Base-by-base conservation (phyloP, 2,888 invertebrate species). In the Parthenolecanium corni region DNA sequence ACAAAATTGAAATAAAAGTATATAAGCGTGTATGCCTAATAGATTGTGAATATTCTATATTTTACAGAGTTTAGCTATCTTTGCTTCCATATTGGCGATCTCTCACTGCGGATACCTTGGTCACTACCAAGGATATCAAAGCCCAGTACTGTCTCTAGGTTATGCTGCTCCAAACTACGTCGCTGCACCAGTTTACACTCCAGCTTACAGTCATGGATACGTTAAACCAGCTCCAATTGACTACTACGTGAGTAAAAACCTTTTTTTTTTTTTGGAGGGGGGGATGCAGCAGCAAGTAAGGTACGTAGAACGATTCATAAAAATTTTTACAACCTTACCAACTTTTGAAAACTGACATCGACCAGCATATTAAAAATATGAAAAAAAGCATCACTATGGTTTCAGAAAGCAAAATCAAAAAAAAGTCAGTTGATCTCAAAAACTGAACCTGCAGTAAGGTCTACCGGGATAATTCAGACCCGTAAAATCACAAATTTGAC, bases 171-270 rank as follows among this genome's bases (percentile, higher is more conserved):
- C 67, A 52, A 68, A 65, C 46, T 67, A 64, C 57, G 67, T 68
- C 54, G 68, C 67, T 56, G 68, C 66, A 64, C 69, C 69, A 67
- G 68, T 69, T 49, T 64, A 64, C 53, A 61, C 64, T 40, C 65
- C 66, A 18, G 56, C 65, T 14, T 66, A 65, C 53, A 56, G 54
- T 21, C 66, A 64, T 24, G 64, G 61, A 47, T 65, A 65, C 49
- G 54, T 58, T 31, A 66, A 66, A 57, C 54, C 62, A 18, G 61
- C 62, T n/a, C 64, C 66, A n/a, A 58, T 82, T 20, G 82, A 82
- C 70, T 82, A 82, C 71, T 82, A 81, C 73, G 82, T 82, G 71
- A 79, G 80, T 76, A n/a, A n/a, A n/a, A n/a, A 65, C 52, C 51
- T 25, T 36, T 2, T 2, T n/a, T n/a, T 12, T 40, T 40, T 40